Percentiles rank a stretch among this genome's conserved stretches.
These are phyloP conservation scores for Chiroxiphia lanceolata DNA, from an alignment of 2,797 vertebrate genomes.

Conservation along the genomic window DNA sequence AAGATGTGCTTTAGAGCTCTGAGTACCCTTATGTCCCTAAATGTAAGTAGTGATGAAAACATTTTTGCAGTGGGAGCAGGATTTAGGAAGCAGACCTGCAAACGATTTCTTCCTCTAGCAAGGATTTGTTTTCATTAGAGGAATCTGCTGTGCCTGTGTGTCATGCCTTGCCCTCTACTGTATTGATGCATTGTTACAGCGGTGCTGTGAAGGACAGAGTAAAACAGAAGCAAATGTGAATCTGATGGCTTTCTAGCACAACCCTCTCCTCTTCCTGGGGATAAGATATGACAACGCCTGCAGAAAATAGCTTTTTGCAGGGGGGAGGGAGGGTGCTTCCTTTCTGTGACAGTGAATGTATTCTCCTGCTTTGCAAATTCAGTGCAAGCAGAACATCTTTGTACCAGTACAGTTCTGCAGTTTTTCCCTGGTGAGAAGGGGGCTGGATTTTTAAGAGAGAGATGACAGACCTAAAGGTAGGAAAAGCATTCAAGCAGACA, in stretches of 20 bases:
- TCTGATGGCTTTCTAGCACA: background rate
- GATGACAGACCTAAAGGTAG: background rate
- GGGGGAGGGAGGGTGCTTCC: background rate
- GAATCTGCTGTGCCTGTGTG: background rate
- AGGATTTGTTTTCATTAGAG: conserved; percentile 11
- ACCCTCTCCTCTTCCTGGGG: conserved; percentile 4
- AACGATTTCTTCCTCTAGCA: background rate
- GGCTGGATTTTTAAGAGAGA: background rate
- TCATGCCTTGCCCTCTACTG: background rate
- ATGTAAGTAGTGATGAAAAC: background rate
- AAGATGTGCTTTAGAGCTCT: background rate
- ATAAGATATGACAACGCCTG: conserved; percentile 14
- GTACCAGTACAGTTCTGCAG: background rate
- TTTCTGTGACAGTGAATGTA: conserved; percentile 2
- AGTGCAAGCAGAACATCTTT: background rate
- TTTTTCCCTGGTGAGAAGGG: background rate
- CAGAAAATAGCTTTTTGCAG: conserved; percentile 34
- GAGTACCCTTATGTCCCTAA: background rate
- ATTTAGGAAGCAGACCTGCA: background rate
- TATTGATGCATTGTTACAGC: background rate
- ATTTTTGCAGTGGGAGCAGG: background rate
- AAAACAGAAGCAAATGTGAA: background rate
- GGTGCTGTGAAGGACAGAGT: background rate
- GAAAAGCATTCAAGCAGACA: background rate
- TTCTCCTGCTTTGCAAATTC: conserved; percentile 22